Base-by-base conservation (phyloP, 1,140 invertebrate genomes). In the Ceratoteleas bidentatus region DNA sequence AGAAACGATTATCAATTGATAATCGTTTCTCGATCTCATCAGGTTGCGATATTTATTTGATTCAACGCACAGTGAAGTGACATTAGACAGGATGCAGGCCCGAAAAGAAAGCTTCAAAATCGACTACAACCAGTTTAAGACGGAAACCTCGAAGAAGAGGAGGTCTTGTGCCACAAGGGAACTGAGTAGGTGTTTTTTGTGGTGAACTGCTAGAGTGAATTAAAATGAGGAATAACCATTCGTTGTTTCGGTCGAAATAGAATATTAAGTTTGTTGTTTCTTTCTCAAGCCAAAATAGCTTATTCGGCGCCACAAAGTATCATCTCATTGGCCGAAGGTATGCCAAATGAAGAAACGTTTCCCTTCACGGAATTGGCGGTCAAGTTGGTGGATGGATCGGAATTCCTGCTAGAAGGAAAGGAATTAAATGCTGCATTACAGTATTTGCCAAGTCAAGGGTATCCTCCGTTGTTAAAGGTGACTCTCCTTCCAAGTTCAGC, bases 291-390 rank as follows among this genome's bases (percentile, higher is more conserved):
- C 15, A 94, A 94, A 73, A 90, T 94, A 6, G 91, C 94, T 11
- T 94, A 95, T 78, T 92, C 93, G 40, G 93, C 94, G 49, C 93
- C 94, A 38, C 93, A 94, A 49, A 92, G 92, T 33, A 91, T 94
- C 53, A 94, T 97, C 10, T 96, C 95, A 0, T 89, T 97, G 68
- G 96, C 95, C 0, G 94, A 96, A 70, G 96, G 96, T 0, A 94
- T 96, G 93, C 96, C 96, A 0, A 96, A 96, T 83, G 94, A 95
- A 62, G 88, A 92, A 14, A 93, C 95, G 3, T 96, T 96, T 86
- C 96, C 96, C 0, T 96, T 96, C 85, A 90, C 92, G 70, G 93
- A 93, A 36, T 93, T 95, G 0, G 90, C 92, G n/a, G 84, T 96
- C 4, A 93, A 92, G 68, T 88, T 95, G 9, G 93, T 92, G 84